Evolutionary conservation across 2,888 invertebrate species (phyloP), one percentile per base, ranked within the genome.

Genomic region (Eupithecia vulgata): DNA sequence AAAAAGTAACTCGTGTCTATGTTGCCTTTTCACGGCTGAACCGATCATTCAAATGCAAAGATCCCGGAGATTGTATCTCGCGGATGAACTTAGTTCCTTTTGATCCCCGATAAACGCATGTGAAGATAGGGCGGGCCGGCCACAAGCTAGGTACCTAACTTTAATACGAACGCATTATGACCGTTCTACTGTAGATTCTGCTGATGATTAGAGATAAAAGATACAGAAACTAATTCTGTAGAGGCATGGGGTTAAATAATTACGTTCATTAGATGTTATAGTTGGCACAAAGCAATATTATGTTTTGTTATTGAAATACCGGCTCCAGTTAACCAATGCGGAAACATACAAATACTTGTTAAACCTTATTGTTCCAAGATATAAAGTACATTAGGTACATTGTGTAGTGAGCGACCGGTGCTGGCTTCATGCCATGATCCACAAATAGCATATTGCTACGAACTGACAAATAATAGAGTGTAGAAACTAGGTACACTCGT

Each of bases 381-480:
- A 37, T 67, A 64, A n/a, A 61, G 25, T 65, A 57, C 25, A 21
- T 57, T 57, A 45, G 10, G 12, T 73, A 78, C 76, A n/a, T n/a
- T 73, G 75, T 68, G 76, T 72, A 37, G 40, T 40, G 40, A 65
- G 76, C 71, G 78, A 21, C 35, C 67, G 71, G 74, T 67, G 71
- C 80, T 84, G 84, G 85, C 85, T 68, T 69, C 21, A 70, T 79
- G 84, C 84, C 84, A 84, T 78, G 78, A 72, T 82, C 82, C 80
- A 74, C 80, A 82, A 82, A 84, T 83, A 84, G 82, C 81, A 61
- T 69, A 73, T 73, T 77, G 77, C 77, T 80, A 75, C 73, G 77
- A 80, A 81, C 81, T 81, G 77, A 74, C 76, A 72, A 78, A 75
- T 75, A 70, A 75, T 73, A 77, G 72, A 65, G 69, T 34, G 21